Evolutionary conservation across 2,113 vertebrate genomes (phyloP), one percentile per base, ranked within the genome.

Genomic region (Pteropus alecto): DNA sequence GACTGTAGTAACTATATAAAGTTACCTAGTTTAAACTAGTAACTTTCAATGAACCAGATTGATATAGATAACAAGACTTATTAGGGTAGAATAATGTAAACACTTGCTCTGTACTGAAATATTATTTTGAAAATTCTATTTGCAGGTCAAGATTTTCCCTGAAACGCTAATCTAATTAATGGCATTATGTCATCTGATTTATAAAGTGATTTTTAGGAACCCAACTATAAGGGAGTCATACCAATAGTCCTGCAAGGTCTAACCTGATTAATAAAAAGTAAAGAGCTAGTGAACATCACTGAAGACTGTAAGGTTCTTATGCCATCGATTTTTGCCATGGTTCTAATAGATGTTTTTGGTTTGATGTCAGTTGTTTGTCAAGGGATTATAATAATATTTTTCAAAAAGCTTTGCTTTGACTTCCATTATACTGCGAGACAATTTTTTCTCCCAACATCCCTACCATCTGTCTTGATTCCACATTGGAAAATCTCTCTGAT

Each of bases 401-500:
- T 93, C 85, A 96, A 97, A 95, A 98, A 95, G 95, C 97, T 98
- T 98, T 98, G 96, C 96, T 98, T 98, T 98, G 94, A 97, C 98
- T 98, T 97, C 87, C 95, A 95, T 94, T 95, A 87, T 61, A 70
- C 84, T 97, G 63, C 28, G 70, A 98, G 97, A 98, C 96, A 98
- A 94, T 89, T 98, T 98, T 98, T 97, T 92, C 95, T 85, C 97
- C 96, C 98, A 98, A 95, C 95, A 96, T 98, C 97, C 97, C 95
- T 93, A 97, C 97, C 98, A 98, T 98, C 98, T 98, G 98, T 98
- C 97, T 97, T 97, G 97, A 98, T 98, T 98, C 97, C 97, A 94
- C 97, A 95, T 97, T 98, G 98, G 98, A 98, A 98, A 98, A 92
- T 82, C 95, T 98, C 97, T 96, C 98, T 94, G 97, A 92, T 98